Evolutionary conservation across 1,140 invertebrate genomes (phyloP), one percentile per base, ranked within the genome.

Genomic region (Habropoda laboriosa): DNA sequence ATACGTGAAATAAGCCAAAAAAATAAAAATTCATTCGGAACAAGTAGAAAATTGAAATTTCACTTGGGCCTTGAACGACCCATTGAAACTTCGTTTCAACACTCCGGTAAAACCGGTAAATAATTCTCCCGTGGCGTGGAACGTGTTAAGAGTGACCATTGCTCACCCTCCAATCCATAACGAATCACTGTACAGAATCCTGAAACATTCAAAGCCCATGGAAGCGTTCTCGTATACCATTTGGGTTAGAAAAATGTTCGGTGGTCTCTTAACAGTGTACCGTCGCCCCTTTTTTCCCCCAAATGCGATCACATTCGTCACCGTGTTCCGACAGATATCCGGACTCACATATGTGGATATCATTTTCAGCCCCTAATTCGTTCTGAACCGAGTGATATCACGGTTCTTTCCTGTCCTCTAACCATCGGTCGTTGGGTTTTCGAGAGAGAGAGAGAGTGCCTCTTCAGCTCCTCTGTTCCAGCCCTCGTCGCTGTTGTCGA

Each of bases 341-440:
- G 38, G 16, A 27, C 53, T n/a, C 27, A 27, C 40, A 51, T 73
- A 49, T 30, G 68, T 27, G 66, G 67, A 82, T 10, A 70, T 80
- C 51, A 51, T 80, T 38, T 45, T 76, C 77, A 47, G 10, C 67
- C 81, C 77, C 76, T 83, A 79, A 80, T 85, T 75, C 30, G 57
- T 30, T 13, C 30, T 38, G 42, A 18, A 24, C 21, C 42, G 30
- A 27, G n/a, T n/a, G 49, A 47, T 12, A 32, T n/a, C 47, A 16
- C 55, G 27, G 18, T 10, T 21, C 47, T 30, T n/a, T 35, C 38
- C 35, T 27, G 55, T 42, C 7, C 24, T 24, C 42, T 66, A n/a
- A n/a, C 13, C 68, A 82, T 24, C 79, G 71, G 24, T 82, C 80
- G 84, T 85, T 86, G 79, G 60, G 38, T 79, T 86, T 76, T 72